Conservation (phyloP, 2,797 vertebrate genomes). For the Tamandua tetradactyla region DNA sequence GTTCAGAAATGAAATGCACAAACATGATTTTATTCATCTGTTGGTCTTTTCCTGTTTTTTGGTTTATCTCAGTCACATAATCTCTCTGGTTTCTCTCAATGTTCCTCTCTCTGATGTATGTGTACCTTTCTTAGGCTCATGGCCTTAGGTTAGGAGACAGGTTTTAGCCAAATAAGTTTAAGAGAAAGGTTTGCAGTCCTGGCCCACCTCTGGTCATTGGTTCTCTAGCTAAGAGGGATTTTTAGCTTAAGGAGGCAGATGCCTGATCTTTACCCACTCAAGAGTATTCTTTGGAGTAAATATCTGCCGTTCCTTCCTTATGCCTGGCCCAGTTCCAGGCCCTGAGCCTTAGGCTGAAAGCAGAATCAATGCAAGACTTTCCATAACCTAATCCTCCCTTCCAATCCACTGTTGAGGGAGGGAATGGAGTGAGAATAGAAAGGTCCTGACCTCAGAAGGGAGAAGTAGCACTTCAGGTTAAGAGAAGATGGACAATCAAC, state of each 20-base stretch:
- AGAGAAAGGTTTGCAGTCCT: neutral
- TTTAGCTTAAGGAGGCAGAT: neutral
- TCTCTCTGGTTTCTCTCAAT: neutral
- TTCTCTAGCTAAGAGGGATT: neutral
- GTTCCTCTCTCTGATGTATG: neutral
- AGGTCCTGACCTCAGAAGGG: neutral
- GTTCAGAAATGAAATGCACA: constrained; percentile 4
- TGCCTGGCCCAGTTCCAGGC: neutral
- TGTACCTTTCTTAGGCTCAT: neutral
- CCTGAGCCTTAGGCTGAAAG: neutral
- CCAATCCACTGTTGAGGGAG: neutral
- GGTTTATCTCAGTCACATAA: neutral
- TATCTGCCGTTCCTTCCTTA: neutral
- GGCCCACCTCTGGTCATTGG: neutral
- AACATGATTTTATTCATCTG: neutral
- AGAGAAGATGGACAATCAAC: neutral
- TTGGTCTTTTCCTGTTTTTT: neutral
- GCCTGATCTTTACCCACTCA: neutral
- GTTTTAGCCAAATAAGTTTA: neutral
- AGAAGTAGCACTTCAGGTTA: neutral
- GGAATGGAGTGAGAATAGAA: neutral
- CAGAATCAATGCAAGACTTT: neutral
- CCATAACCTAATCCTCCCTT: neutral
- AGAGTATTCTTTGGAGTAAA: neutral
- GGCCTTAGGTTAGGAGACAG: neutral